Conservation (phyloP, 1,140 invertebrate species). For the Spodoptera litura region DNA sequence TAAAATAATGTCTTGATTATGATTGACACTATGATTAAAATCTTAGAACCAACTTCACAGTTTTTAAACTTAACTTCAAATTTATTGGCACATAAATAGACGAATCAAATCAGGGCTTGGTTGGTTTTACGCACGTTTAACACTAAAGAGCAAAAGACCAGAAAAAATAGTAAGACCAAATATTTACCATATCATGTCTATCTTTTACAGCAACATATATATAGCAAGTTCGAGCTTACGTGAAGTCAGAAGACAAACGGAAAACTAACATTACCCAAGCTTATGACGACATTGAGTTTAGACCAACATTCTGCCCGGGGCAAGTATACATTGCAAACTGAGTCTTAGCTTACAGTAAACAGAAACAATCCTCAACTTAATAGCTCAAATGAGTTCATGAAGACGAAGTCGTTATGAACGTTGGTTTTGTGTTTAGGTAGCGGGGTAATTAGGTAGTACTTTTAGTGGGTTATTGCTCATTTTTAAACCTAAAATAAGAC, state of each 20-base stretch:
- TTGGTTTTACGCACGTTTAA: no score
- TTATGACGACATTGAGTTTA: slow-evolving; percentile 65
- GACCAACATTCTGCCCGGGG: slow-evolving; percentile 57
- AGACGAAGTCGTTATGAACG: background rate
- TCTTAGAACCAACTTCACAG: no score
- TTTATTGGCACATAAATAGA: no score
- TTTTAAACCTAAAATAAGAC: no score
- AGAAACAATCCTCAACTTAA: slow-evolving; percentile 3
- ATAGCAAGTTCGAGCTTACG: slow-evolving; percentile 37
- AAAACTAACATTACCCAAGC: slow-evolving; percentile 57
- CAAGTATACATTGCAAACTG: slow-evolving; percentile 56
- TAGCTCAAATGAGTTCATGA: slow-evolving; percentile 32
- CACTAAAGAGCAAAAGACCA: no score
- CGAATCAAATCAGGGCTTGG: no score
- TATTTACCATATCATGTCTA: background rate
- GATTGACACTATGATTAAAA: no score
- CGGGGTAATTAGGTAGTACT: background rate
- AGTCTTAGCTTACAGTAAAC: slow-evolving; percentile 41
- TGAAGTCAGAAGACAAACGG: slow-evolving; percentile 62
- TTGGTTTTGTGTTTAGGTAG: no score
- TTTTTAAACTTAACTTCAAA: no score
- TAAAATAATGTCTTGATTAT: no score
- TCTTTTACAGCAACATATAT: background rate
- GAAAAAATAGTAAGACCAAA: no score
- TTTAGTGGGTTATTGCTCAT: background rate